Evolutionary conservation across 2,888 invertebrate species (phyloP), one percentile per base, ranked within the genome.

Genomic region (Hoplodrina ambigua): DNA sequence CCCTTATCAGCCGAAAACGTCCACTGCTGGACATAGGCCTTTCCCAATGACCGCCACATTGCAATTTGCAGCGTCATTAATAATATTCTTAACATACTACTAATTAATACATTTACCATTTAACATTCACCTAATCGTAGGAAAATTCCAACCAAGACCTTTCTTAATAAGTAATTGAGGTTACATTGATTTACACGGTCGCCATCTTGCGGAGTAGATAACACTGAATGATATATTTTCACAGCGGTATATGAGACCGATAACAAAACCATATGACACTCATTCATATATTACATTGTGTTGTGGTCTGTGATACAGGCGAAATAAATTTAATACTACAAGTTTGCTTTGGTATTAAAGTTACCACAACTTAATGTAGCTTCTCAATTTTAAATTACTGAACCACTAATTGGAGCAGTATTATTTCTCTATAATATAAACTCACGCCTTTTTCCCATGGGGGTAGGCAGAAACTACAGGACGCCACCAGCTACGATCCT

Each of bases 131-230:
- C 85, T 89, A 90, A 90, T 90, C 87, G 78, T 82, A 81, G 94
- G 94, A 94, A 94, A 93, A 90, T 94, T 94, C 93, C 94, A 88
- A 89, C 85, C 68, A 87, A 93, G 93, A 93, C 91, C 92, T 93
- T 94, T 94, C 93, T 93, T 93, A 92, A 89, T 92, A 91, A 91
- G 87, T 90, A 92, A 94, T 94, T 94, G 93, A 94, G 94, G 94
- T 94, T 94, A 94, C 92, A 92, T 93, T 94, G 94, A 94, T 94
- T 94, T 93, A 92, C 91, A 87, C 88, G 83, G 87, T 85, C 91
- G 94, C 92, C 93, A 92, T 93, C 91, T 93, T 94, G 90, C 79
- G 74, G 72, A 83, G 86, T 66, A 85, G 92, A 94, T 94, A 94
- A 94, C 90, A 80, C 81, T 86, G 86, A 89, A 89, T 89, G 85